Percentiles rank a stretch among this genome's conserved stretches.
Evolutionary conservation across 2,797 vertebrate genomes (phyloP).

Genomic region (Aeoliscus strigatus): DNA sequence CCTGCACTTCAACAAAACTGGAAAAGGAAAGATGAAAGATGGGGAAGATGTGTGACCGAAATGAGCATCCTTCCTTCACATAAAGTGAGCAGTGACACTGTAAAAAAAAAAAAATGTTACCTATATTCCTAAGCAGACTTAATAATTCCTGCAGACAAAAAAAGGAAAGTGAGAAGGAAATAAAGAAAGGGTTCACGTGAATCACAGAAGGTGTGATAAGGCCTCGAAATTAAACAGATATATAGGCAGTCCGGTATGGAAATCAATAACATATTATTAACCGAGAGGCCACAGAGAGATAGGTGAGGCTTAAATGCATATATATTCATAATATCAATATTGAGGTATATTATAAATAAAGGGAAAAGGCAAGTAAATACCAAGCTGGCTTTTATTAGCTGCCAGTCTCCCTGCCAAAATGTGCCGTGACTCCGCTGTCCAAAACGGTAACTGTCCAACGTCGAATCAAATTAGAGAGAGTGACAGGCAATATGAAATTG

Average conservation of each 20-base stretch:
- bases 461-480: constrained; percentile 80
- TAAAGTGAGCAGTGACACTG: constrained; percentile 54
- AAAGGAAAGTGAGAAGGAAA: constrained; percentile 41
- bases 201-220: constrained; percentile 66
- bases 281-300: constrained; percentile 68
- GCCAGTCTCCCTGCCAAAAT: constrained; percentile 80
- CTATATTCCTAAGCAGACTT: constrained; percentile 54
- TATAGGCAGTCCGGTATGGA: constrained; percentile 70
- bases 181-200: constrained; percentile 60
- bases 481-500: constrained; percentile 83
- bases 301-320: constrained; percentile 76
- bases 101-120: constrained; percentile 47
- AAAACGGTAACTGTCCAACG: constrained; percentile 78
- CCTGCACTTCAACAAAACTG: constrained; percentile 46
- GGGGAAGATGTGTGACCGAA: constrained; percentile 34
- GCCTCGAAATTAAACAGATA: constrained; percentile 72
- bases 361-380: constrained; percentile 70
- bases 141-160: constrained; percentile 57
- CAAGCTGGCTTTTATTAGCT: constrained; percentile 78
- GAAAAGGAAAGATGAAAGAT: constrained; percentile 47
- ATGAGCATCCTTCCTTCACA: constrained; percentile 49
- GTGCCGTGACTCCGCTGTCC: constrained; percentile 73
- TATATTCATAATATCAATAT: constrained; percentile 81
- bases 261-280: constrained; percentile 81
- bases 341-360: constrained; percentile 75